A percentile compares a stretch with the other conserved stretches of the same genome.
These are phyloP conservation scores for Aphodius granarius DNA, from an alignment of 2,888 invertebrate species.

Conservation along the genomic window DNA sequence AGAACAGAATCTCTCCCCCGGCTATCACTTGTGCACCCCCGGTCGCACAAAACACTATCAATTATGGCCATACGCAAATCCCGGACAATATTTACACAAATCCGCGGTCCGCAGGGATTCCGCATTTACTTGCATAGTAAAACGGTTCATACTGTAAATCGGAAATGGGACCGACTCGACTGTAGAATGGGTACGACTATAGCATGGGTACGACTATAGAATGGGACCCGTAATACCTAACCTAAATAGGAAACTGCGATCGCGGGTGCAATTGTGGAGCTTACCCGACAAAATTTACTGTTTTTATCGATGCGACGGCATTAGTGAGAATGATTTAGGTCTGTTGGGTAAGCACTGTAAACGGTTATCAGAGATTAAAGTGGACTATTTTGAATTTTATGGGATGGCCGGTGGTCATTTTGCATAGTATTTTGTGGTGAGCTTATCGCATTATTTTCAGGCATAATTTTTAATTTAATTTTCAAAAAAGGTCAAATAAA, in stretches of 20 bases:
- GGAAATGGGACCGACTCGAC: not conserved
- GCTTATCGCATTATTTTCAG: too few relatives aligned
- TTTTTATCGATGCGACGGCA: conserved; percentile 2
- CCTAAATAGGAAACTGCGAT: not conserved
- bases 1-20: conserved; percentile 2
- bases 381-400: not conserved
- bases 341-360: not conserved
- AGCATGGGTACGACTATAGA: too few relatives aligned
- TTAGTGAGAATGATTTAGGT: not conserved
- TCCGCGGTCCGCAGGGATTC: conserved; percentile 39
- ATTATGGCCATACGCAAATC: conserved; percentile 45
- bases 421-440: not conserved
- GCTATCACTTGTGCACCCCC: conserved; percentile 23
- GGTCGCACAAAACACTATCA: conserved; percentile 41
- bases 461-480: too few relatives aligned
- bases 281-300: conserved; percentile 18
- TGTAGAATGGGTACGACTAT: too few relatives aligned
- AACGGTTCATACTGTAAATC: conserved; percentile 1
- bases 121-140: not conserved
- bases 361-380: not conserved
- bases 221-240: not conserved
- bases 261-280: not conserved
- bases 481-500: too few relatives aligned
- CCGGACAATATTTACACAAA: conserved; percentile 43
- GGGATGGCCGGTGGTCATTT: not conserved